Evolutionary conservation across 2,797 vertebrate species (phyloP).

Genomic region (Halcyon badia): DNA sequence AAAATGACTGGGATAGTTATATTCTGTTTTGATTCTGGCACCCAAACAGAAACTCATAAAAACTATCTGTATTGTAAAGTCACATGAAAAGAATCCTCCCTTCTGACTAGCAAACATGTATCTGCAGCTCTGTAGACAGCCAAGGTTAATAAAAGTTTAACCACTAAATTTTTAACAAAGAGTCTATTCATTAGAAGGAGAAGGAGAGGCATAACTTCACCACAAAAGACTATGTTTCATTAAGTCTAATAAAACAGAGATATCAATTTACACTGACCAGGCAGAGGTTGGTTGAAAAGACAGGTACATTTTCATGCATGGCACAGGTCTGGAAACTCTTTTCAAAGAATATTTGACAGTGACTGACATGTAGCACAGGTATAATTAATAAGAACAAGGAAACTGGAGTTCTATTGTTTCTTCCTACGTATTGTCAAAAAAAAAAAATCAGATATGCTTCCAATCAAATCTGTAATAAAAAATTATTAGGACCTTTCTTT

Average conservation of each 20-base stretch:
- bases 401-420: background rate
- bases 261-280: constrained; percentile 15
- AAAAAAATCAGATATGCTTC: accelerated
- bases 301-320: background rate
- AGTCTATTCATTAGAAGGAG: constrained; percentile 59
- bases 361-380: background rate
- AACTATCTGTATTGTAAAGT: background rate
- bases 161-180: constrained; percentile 43
- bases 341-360: background rate
- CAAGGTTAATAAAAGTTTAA: constrained; percentile 64
- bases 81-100: constrained; percentile 54
- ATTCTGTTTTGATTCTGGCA: background rate
- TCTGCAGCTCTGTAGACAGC: constrained; percentile 41
- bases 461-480: background rate
- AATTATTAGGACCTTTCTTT: background rate
- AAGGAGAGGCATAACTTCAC: background rate
- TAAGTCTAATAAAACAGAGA: constrained; percentile 39
- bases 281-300: constrained; percentile 42
- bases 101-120: constrained; percentile 7
- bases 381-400: background rate
- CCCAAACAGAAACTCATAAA: constrained; percentile 3
- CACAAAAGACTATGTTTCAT: background rate
- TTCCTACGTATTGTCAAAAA: background rate
- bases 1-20: background rate
- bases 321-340: background rate